phyloP scores from a whole-genome alignment of 2,888 invertebrate species.

The Amaurobius ferox region DNA sequence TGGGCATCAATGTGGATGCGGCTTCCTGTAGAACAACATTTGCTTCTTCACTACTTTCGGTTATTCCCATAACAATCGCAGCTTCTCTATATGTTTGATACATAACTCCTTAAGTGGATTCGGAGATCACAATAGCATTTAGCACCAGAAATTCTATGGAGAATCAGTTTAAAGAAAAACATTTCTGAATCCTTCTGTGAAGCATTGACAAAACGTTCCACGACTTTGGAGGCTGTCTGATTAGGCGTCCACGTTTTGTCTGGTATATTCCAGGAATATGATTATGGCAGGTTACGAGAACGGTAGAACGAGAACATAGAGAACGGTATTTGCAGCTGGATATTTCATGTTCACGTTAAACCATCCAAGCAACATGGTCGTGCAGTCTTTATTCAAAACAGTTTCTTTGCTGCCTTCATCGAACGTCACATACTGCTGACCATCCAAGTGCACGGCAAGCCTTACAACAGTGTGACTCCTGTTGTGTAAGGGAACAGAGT shows the following conservation, averaged over 20 bases:
- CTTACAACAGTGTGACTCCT: neutral
- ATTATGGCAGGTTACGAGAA: constrained; percentile 2
- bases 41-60: constrained; percentile 28
- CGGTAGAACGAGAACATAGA: too few species aligned
- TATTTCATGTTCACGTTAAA: constrained; percentile 4
- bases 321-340: neutral
- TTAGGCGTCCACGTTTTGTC: neutral
- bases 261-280: neutral
- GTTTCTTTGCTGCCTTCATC: neutral
- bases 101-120: neutral
- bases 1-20: neutral
- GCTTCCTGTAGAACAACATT: constrained; percentile 24
- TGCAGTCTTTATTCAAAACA: constrained; percentile 24
- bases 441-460: too few species aligned
- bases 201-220: neutral
- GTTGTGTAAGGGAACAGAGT: neutral
- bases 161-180: constrained; percentile 21
- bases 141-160: constrained; percentile 14
- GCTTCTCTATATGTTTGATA: constrained; percentile 29
- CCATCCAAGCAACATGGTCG: neutral
- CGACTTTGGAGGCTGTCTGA: neutral
- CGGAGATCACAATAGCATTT: constrained; percentile 12
- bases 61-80: too few species aligned
- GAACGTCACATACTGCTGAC: neutral
- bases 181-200: neutral